Evolutionary conservation across 1,140 invertebrate genomes (phyloP), one percentile per base, ranked within the genome.

Genomic region (Pentalonia nigronervosa): DNA sequence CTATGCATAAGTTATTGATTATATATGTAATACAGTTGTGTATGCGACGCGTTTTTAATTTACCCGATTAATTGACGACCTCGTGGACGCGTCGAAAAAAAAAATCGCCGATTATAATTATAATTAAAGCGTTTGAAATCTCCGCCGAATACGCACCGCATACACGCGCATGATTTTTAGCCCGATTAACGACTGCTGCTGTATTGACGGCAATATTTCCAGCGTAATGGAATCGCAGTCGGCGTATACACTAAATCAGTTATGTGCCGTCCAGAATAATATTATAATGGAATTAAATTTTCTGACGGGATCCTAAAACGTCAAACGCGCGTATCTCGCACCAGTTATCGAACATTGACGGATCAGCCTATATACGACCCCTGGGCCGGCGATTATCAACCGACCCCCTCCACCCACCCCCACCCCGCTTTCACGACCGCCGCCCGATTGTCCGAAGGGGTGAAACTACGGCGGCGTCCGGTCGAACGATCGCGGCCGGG

Each of bases 271-370:
- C 21, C 36, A 83, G n/a, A 83, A 84, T 84, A 84, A 84, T 53
- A 50, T 88, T 53, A 34, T n/a, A 20, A 48, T 87, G 30, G 30
- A 89, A 89, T 89, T 89, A 34, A 21, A 89, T 56, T 50, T 89
- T 50, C n/a, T n/a, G 20, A 36, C 53, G 30, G 48, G 34, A 89
- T 89, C 34, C 48, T 34, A 23, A 89, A 89, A 89, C 34, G 48
- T 89, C 87, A 89, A 56, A 17, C 25, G 34, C 14, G 41, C 36
- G 34, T 90, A 90, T 90, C 88, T 60, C 88, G 88, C 23, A 36
- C 23, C 25, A 34, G 53, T 60, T 60, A 90, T 90, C 50, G 56
- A 90, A 90, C 88, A 60, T 90, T 90, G 88, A 60, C 88, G 25
- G 53, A 60, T 60, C 41, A 25, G 23, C 36, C 50, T 53, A 48